Evolutionary conservation across 2,113 vertebrate species (phyloP).

Genomic region (Oreochromis spilurus): DNA sequence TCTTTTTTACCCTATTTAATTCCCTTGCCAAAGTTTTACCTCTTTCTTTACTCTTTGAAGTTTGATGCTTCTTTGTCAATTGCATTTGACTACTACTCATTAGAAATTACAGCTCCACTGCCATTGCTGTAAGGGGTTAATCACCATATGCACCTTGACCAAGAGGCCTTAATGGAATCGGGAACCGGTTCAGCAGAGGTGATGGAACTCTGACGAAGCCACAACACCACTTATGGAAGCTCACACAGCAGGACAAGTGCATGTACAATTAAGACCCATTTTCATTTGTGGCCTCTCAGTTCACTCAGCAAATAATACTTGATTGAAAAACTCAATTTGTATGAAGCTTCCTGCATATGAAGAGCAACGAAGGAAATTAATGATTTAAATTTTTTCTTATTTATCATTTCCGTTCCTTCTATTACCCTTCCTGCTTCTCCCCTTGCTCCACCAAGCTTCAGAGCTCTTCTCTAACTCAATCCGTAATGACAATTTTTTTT

Average conservation of each 20-base stretch:
- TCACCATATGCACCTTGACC: slow-evolving; percentile 45
- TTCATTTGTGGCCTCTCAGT: slow-evolving; percentile 48
- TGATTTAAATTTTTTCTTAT: slow-evolving; percentile 1
- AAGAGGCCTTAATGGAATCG: slow-evolving; percentile 48
- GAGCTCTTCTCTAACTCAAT: background rate
- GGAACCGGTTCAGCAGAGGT: slow-evolving; percentile 32
- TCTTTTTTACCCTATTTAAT: background rate
- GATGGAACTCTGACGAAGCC: slow-evolving; percentile 31
- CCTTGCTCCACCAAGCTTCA: background rate
- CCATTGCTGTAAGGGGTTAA: slow-evolving; percentile 39
- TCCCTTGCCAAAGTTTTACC: background rate
- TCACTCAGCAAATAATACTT: slow-evolving; percentile 39
- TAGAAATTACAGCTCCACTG: slow-evolving; percentile 24
- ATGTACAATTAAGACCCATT: slow-evolving; percentile 46
- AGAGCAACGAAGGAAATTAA: slow-evolving; percentile 31
- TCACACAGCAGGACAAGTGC: background rate
- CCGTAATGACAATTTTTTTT: slow-evolving; percentile 10
- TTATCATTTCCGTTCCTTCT: slow-evolving; percentile 1
- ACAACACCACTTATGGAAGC: slow-evolving; percentile 48
- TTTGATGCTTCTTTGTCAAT: background rate
- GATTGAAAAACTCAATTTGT: slow-evolving; percentile 48
- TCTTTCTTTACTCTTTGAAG: background rate
- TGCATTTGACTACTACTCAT: slow-evolving; percentile 28
- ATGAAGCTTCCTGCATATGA: slow-evolving; percentile 29
- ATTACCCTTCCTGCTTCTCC: background rate